Conservation (phyloP, 2,888 invertebrate genomes). For the Eristalis pertinax region DNA sequence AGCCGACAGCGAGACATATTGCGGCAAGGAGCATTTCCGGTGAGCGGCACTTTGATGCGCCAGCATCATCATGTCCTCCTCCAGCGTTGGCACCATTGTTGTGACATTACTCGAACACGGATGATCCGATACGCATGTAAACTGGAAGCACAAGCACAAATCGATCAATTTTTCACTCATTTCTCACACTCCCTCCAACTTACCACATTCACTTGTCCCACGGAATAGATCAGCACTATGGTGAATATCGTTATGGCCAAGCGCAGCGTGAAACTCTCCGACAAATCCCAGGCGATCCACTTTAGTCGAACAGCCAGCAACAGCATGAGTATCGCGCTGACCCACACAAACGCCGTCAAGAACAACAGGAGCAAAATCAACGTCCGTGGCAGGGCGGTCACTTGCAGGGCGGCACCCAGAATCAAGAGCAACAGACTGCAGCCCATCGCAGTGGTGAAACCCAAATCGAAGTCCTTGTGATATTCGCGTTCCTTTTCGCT, state of each 20-base stretch:
- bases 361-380: slow-evolving; percentile 91
- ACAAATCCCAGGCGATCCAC: slow-evolving; percentile 93
- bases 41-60: slow-evolving; percentile 83
- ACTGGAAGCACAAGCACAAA: slow-evolving; percentile 81
- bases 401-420: slow-evolving; percentile 88
- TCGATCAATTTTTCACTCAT: not conserved
- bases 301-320: slow-evolving; percentile 91
- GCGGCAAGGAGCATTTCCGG: slow-evolving; percentile 91
- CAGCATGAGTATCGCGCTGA: slow-evolving; percentile 92
- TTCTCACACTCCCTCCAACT: slow-evolving; percentile 80
- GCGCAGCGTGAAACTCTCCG: slow-evolving; percentile 90
- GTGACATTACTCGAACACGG: slow-evolving; percentile 79
- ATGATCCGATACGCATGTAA: slow-evolving; percentile 84
- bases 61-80: slow-evolving; percentile 75
- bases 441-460: slow-evolving; percentile 91
- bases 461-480: slow-evolving; percentile 91
- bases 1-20: slow-evolving; percentile 93
- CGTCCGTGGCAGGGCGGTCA: slow-evolving; percentile 90
- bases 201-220: slow-evolving; percentile 96
- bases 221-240: slow-evolving; percentile 92
- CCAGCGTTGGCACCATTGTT: slow-evolving; percentile 71
- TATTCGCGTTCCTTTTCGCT: slow-evolving; percentile 93
- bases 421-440: slow-evolving; percentile 89
- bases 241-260: slow-evolving; percentile 94
- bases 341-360: slow-evolving; percentile 94